Base-by-base conservation (phyloP, 2,888 invertebrate genomes). In the Drosophila greeni region DNA sequence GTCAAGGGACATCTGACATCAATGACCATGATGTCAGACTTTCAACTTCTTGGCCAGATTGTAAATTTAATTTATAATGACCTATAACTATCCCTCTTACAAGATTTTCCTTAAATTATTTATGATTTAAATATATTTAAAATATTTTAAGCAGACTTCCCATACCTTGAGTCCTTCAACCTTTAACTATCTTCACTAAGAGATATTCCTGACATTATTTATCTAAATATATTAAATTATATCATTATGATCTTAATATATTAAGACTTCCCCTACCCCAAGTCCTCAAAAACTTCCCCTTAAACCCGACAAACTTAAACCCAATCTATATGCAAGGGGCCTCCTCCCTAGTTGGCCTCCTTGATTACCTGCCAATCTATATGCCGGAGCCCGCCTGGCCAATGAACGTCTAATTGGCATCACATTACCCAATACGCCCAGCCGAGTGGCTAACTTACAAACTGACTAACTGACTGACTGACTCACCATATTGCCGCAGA, bases 1-100 rank as follows among this genome's bases (percentile, higher is more conserved):
- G 59, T 60, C 59, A 60, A 60, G 59, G 39, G 11, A 33, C 45
- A 60, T 23, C 12, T 45, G 7, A n/a, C 16, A 14, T 7, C 11
- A 5, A 14, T 16, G 8, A n/a, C n/a, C 36, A 58, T 58, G 59
- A 59, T 31, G 59, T 59, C 59, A 59, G 58, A 31, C 20, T 14
- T 40, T 12, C 18, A 16, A 18, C 14, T 5, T 29, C 11, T 29
- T 29, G 11, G 11, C 4, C 4, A 4, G 29, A 29, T 29, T 29
- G 29, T 29, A 11, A 29, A 29, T 11, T 9, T 29, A 1, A 11
- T 20, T 37, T 20, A 5, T 5, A 20, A 33, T n/a, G 2, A 16
- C 12, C 23, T 8, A 2, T 12, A 14, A 18, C 5, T 8, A 8
- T 45, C 8, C 14, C 5, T 47, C n/a, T 0, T 4, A 4, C n/a